These are phyloP conservation scores for Actinopyga echinites DNA, from an alignment of 53 echinoderm and acorn worm genomes.

Conservation along the genomic window DNA sequence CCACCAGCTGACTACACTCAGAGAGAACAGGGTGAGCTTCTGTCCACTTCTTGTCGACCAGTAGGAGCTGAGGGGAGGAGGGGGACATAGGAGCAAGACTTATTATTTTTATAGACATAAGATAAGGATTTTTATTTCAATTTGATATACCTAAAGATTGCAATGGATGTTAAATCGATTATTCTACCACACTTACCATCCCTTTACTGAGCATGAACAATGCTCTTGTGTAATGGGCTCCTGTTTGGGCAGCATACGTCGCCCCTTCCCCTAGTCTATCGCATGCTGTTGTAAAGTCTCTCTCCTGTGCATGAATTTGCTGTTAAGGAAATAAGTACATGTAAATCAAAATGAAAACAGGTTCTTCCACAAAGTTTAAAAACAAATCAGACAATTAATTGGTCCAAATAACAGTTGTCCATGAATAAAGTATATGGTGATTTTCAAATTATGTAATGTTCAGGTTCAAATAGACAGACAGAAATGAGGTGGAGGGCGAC, in stretches of 20 bases:
- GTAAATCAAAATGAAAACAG: background rate
- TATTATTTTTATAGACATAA: background rate
- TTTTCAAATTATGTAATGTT: no score
- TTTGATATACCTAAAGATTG: no score
- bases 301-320: slow-evolving; percentile 99
- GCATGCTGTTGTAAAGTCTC: slow-evolving; percentile 93
- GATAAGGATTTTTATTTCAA: background rate
- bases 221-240: slow-evolving; percentile 92
- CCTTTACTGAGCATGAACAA: slow-evolving; percentile 98
- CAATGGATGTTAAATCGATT: no score
- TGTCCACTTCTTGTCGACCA: slow-evolving; percentile 94
- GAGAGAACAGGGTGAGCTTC: slow-evolving; percentile 93
- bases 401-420: no score
- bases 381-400: no score
- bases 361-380: background rate
- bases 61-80: slow-evolving; percentile 59
- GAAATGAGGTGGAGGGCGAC: no score
- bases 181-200: slow-evolving; percentile 74
- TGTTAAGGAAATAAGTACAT: slow-evolving; percentile 14
- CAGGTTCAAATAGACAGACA: no score
- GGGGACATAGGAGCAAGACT: background rate
- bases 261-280: slow-evolving; percentile 91
- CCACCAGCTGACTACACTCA: slow-evolving; percentile 89
- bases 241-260: slow-evolving; percentile 83
- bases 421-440: no score